phyloP scores from a whole-genome alignment of 37 sponge, comb jelly and placozoan species.

The Theonella swinhoei region DNA sequence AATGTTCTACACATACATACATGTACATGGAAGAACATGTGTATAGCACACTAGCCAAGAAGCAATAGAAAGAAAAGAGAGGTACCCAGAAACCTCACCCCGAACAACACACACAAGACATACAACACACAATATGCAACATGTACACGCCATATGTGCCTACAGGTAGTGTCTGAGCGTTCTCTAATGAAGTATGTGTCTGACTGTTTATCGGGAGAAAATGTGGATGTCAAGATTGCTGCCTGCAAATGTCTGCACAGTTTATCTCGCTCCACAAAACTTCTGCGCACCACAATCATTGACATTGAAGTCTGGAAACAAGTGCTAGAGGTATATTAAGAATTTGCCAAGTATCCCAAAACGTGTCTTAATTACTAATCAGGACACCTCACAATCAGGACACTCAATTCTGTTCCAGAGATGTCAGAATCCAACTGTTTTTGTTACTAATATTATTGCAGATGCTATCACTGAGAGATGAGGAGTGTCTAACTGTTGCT shows the following conservation, averaged over 20 bases:
- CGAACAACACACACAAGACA: no score
- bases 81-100: no score
- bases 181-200: background rate
- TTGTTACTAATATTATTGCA: background rate
- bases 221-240: constrained; percentile 13
- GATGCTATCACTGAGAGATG: constrained; percentile 18
- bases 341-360: no score
- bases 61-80: no score
- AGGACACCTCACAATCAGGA: no score
- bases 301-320: constrained; percentile 66
- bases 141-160: background rate
- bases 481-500: constrained; percentile 41
- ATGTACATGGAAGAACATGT: no score
- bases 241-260: constrained; percentile 63
- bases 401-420: no score
- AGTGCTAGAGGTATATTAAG: constrained; percentile 26
- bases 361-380: no score
- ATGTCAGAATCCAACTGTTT: no score
- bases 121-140: background rate
- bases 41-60: no score
- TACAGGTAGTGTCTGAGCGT: constrained; percentile 7
- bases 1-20: no score
- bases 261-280: constrained; percentile 73
- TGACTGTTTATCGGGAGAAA: background rate
- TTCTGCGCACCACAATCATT: constrained; percentile 53